These are phyloP conservation scores for Phataginus tricuspis DNA, from an alignment of 2,797 vertebrate species.

Conservation along the genomic window DNA sequence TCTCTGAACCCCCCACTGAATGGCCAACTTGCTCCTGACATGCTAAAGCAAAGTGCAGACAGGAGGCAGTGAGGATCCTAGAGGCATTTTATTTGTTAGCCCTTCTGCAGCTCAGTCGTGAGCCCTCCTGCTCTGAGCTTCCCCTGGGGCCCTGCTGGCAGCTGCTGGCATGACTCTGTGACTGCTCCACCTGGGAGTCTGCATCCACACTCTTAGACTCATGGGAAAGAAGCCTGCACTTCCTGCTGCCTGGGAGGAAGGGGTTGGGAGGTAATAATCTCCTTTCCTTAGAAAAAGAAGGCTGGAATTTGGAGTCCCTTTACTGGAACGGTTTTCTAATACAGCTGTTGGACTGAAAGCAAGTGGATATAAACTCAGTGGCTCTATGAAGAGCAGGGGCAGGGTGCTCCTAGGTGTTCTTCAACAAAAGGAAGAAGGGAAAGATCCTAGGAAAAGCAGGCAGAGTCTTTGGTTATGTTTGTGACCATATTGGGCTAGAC, in stretches of 20 bases:
- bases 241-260: background rate
- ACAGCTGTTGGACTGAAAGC: background rate
- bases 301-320: background rate
- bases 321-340: background rate
- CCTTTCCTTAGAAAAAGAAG: background rate
- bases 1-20: background rate
- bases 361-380: background rate
- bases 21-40: background rate
- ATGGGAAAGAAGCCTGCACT: background rate
- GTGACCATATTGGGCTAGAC: background rate
- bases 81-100: background rate
- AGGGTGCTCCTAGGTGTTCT: background rate
- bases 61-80: background rate
- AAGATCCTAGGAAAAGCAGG: background rate
- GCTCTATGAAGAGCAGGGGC: background rate
- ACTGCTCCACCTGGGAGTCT: background rate
- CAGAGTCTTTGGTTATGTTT: background rate
- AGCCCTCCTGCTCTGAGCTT: background rate
- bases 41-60: background rate
- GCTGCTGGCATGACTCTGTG: background rate
- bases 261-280: background rate
- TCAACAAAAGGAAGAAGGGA: background rate
- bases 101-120: background rate
- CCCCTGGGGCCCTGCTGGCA: background rate
- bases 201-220: background rate